A percentile compares a stretch with the other conserved stretches of the same genome.
Conservation (phyloP, 2,113 vertebrate genomes). For the Thomomys bottae region DNA sequence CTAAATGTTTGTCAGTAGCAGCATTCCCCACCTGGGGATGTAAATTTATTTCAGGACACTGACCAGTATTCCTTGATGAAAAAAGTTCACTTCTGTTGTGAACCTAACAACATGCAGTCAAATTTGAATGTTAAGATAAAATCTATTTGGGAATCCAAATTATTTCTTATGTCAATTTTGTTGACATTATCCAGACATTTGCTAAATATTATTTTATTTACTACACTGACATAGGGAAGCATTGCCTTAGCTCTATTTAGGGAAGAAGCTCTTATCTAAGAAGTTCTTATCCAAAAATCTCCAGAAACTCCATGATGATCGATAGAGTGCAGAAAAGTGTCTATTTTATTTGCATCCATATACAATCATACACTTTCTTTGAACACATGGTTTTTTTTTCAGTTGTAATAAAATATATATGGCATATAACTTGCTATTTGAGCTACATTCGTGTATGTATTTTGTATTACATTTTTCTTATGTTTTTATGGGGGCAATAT, state of each 20-base stretch:
- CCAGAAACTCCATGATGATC: background rate
- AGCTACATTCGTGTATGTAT: background rate
- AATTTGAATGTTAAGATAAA: constrained; percentile 6
- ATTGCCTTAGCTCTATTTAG: background rate
- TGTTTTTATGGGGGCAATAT: background rate
- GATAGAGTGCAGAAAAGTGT: background rate
- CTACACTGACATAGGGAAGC: background rate
- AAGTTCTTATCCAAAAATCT: background rate
- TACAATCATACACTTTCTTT: background rate
- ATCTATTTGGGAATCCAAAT: background rate
- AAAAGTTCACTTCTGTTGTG: background rate
- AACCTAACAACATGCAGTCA: background rate
- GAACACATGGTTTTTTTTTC: background rate
- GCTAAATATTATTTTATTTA: background rate
- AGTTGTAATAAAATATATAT: background rate
- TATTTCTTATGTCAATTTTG: background rate
- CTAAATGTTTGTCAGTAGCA: background rate
- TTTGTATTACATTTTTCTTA: background rate
- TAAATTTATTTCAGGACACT: background rate
- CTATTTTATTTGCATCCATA: background rate
- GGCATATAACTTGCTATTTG: background rate
- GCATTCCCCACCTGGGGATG: rapidly evolving
- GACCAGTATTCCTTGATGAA: background rate
- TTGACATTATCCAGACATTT: background rate
- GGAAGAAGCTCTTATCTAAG: background rate